Evolutionary conservation across 2,888 invertebrate species (phyloP).

Genomic region (Agrypnus murinus): DNA sequence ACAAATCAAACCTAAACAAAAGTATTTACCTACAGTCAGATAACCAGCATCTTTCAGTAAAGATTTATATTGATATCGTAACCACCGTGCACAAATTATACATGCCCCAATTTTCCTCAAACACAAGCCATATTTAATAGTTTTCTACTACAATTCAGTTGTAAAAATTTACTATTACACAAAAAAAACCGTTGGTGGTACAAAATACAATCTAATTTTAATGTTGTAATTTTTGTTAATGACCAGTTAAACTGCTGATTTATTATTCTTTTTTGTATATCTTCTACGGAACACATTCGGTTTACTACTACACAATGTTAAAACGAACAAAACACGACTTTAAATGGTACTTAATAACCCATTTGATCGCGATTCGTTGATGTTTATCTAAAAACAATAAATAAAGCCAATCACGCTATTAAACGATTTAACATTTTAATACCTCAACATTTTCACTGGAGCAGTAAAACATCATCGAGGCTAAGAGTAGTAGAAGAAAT

Average conservation of each 20-base stretch:
- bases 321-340: conserved; percentile 6
- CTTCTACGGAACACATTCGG: too few relatives aligned
- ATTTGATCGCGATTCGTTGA: conserved; percentile 24
- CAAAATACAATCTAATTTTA: conserved; percentile 3
- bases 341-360: conserved; percentile 27
- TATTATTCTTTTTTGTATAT: too few relatives aligned
- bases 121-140: too few relatives aligned
- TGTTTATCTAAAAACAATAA: conserved; percentile 23
- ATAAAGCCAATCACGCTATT: conserved; percentile 22
- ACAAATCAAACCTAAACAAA: too few relatives aligned
- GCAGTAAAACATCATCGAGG: background rate
- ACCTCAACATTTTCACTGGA: conserved; percentile 15
- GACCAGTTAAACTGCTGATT: background rate
- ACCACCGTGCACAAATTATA: too few relatives aligned
- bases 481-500: too few relatives aligned
- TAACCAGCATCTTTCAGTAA: too few relatives aligned
- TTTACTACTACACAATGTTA: background rate
- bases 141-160: too few relatives aligned
- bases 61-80: too few relatives aligned
- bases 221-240: conserved; percentile 14
- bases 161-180: too few relatives aligned
- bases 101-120: too few relatives aligned
- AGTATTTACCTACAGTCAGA: too few relatives aligned
- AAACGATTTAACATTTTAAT: conserved; percentile 27
- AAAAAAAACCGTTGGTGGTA: background rate